Evolutionary conservation across 2,113 vertebrate species (phyloP).

Genomic region (Acanthochromis polyacanthus): DNA sequence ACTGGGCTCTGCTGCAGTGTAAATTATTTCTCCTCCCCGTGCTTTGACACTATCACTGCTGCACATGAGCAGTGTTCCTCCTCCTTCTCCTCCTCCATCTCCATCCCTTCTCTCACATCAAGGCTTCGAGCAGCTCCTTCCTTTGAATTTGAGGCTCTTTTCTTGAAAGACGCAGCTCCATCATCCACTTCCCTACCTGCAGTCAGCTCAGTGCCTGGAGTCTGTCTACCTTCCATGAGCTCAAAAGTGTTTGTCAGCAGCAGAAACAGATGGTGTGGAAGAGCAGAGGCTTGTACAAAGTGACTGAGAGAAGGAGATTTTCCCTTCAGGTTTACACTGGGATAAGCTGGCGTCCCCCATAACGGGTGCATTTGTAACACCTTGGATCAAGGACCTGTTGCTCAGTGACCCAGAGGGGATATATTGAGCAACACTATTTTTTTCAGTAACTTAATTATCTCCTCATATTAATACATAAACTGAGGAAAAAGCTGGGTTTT

Average conservation of each 20-base stretch:
- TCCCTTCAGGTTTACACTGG: constrained; percentile 18
- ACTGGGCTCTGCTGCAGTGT: constrained; percentile 20
- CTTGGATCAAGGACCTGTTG: constrained; percentile 50
- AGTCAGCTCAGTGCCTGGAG: constrained; percentile 1
- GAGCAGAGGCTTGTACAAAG: constrained; percentile 32
- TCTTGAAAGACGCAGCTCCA: constrained; percentile 45
- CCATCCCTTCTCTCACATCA: neutral
- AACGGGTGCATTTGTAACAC: constrained; percentile 51
- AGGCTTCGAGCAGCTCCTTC: constrained; percentile 42
- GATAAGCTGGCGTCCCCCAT: constrained; percentile 16
- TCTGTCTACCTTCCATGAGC: constrained; percentile 2
- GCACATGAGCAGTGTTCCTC: neutral
- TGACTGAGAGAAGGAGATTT: constrained; percentile 34
- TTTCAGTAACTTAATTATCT: neutral
- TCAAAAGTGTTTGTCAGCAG: constrained; percentile 53
- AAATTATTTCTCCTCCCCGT: constrained; percentile 44
- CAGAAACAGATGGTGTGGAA: constrained; percentile 48
- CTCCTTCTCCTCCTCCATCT: neutral
- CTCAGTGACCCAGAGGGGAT: neutral
- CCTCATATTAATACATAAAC: neutral
- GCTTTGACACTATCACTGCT: constrained; percentile 32
- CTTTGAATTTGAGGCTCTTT: constrained; percentile 23
- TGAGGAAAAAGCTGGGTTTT: no score
- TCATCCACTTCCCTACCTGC: constrained; percentile 22
- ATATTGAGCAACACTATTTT: neutral